Percentiles rank a stretch among this genome's conserved stretches.
Conservation (phyloP, 2,113 vertebrate genomes). For the Mormoops blainvillei region DNA sequence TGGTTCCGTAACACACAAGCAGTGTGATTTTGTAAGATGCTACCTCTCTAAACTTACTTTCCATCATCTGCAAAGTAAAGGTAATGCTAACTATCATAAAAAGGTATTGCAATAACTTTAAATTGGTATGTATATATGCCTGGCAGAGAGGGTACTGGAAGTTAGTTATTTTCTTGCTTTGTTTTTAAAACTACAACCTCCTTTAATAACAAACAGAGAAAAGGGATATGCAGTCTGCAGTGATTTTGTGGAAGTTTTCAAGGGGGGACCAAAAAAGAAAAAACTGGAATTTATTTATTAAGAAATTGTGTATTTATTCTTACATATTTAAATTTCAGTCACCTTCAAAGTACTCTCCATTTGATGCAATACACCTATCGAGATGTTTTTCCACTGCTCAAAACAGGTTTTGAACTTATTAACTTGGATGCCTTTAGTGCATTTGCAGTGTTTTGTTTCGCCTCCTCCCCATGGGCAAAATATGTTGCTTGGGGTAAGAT, state of each 20-base stretch:
- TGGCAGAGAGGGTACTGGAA: not conserved
- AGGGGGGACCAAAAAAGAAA: no score
- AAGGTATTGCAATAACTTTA: not conserved
- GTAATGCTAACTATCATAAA: not conserved
- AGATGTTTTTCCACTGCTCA: no score
- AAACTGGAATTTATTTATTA: no score
- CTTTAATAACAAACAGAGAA: not conserved
- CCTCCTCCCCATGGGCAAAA: no score
- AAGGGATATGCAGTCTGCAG: not conserved
- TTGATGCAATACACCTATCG: no score
- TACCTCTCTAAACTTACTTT: not conserved
- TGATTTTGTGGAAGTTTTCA: not conserved
- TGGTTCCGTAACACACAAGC: not conserved
- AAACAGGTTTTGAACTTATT: no score
- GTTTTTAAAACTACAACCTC: not conserved
- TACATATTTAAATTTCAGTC: no score
- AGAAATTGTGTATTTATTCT: no score
- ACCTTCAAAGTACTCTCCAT: no score
- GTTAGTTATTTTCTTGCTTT: not conserved
- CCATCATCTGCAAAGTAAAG: not conserved
- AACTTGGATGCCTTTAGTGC: no score
- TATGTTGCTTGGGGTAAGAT: no score
- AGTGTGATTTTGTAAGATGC: not conserved
- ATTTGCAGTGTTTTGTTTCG: no score
- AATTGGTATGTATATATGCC: not conserved